Base-by-base conservation (phyloP, 2,888 invertebrate genomes). In the Drosophila vallismaia region DNA sequence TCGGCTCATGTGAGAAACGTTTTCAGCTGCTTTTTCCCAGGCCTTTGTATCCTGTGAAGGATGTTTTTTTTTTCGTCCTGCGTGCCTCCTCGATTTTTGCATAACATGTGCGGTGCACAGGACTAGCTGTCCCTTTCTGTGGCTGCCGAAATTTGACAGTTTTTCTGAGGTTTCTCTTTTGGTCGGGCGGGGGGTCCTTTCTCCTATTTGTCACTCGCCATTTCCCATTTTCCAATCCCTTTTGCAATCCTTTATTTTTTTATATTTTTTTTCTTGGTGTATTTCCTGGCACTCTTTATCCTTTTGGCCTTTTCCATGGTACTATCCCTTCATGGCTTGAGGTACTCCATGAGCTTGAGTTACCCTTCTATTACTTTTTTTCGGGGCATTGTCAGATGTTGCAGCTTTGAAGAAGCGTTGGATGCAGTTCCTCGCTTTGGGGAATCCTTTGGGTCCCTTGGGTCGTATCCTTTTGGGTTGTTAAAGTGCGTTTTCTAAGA, bases 61-160 rank as follows among this genome's bases (percentile, higher is more conserved):
- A 19, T 19, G 19, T 19, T 19, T 19, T 19, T 19, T 14, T 19
- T 19, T 19, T 19, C 19, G 19, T 2, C 14, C 1, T 14, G 14
- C 19, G 2, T 19, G 19, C 19, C 19, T 19, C 19, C 19, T 19
- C 19, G 2, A 19, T 19, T 19, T 19, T 29, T 14, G 29, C 49
- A 7, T 4, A 26, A 26, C 28, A n/a, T 28, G 36, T 36, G 12
- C 28, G 29, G 31, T 14, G 19, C 19, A 54, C 51, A 44, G 6
- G 12, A n/a, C 53, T 33, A 49, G 29, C 10, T 42, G 29, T 24
- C 57, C n/a, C 42, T 19, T 9, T 56, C 56, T 54, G 7, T 28
- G 6, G 26, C 5, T 46, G 46, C 28, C 26, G n/a, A 12, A 24
- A 28, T 29, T 49, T 9, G 28, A 29, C 31, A 6, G 5, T 14